These are phyloP conservation scores for Pterocles burchelli DNA, from an alignment of 2,113 vertebrate species.

Conservation along the genomic window DNA sequence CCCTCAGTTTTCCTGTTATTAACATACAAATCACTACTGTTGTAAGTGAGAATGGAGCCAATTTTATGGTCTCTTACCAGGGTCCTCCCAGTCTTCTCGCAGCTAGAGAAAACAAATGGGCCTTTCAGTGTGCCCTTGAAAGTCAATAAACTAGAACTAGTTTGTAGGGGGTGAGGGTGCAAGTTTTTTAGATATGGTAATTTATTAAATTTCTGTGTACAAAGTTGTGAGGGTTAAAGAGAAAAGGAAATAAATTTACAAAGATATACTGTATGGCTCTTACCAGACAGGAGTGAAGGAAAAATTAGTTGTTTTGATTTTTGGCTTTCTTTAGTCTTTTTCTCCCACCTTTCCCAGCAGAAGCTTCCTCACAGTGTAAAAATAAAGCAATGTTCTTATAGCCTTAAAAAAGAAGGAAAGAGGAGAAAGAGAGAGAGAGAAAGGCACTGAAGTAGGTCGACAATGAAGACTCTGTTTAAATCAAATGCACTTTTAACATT, in stretches of 20 bases:
- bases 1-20: neutral
- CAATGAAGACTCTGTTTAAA: neutral
- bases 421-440: neutral
- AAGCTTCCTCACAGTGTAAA: neutral
- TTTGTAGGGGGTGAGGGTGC: neutral
- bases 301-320: neutral
- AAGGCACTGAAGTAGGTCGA: neutral
- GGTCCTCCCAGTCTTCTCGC: neutral
- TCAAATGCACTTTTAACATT: neutral
- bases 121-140: neutral
- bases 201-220: neutral
- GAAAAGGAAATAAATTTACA: neutral
- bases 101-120: conserved; percentile 25
- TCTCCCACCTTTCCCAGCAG: neutral
- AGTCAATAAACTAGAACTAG: neutral
- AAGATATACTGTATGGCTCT: neutral
- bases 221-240: neutral
- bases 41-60: neutral
- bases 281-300: neutral
- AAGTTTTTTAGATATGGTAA: neutral
- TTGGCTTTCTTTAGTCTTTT: neutral
- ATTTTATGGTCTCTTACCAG: conserved; percentile 17
- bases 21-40: conserved; percentile 10
- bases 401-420: neutral
- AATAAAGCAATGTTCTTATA: neutral